Evolutionary conservation across 2,113 vertebrate genomes (phyloP).

Genomic region (Marmota monax): DNA sequence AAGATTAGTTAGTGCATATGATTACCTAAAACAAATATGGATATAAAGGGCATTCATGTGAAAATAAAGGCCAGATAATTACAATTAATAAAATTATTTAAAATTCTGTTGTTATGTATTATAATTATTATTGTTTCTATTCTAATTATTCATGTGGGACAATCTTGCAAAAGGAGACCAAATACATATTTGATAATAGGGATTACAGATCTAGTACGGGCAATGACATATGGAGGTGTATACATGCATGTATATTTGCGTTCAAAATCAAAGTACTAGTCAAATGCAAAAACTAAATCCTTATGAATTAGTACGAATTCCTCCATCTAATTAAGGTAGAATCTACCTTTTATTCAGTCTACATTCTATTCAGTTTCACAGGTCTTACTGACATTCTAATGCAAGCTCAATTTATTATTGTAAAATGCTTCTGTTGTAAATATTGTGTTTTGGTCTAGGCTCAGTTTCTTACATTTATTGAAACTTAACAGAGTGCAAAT

Average conservation of each 20-base stretch:
- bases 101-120: not conserved
- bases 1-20: not conserved
- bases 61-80: not conserved
- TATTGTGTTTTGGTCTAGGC: not conserved
- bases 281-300: not conserved
- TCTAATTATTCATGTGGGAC: not conserved
- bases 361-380: not conserved
- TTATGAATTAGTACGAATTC: not conserved
- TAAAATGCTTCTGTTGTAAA: not conserved
- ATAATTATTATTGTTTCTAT: not conserved
- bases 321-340: not conserved
- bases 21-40: not conserved
- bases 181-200: not conserved
- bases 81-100: not conserved
- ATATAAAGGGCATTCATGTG: not conserved
- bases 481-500: not conserved
- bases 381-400: not conserved
- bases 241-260: not conserved
- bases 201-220: no score
- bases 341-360: not conserved
- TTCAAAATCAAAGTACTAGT: not conserved
- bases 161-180: not conserved
- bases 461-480: not conserved
- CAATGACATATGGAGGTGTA: not conserved
- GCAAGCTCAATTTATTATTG: not conserved